These are phyloP conservation scores for Ascaphus truei DNA, from an alignment of 2,113 vertebrate species.

Conservation along the genomic window DNA sequence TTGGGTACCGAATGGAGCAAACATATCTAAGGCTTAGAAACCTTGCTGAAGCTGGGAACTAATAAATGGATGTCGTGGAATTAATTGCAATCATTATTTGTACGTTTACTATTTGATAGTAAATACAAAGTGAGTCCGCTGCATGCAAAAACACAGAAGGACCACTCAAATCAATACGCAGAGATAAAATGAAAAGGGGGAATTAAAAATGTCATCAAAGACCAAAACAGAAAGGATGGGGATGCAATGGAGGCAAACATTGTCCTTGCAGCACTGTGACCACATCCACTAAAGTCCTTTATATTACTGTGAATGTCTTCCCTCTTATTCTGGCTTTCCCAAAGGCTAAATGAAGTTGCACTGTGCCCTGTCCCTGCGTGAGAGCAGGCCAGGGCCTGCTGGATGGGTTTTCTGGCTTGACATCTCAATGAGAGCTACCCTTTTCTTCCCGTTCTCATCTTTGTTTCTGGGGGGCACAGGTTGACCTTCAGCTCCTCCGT, in stretches of 20 bases:
- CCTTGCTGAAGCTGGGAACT: neutral
- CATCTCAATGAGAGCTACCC: conserved; percentile 37
- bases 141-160: neutral
- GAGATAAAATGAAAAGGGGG: neutral
- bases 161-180: neutral
- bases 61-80: neutral
- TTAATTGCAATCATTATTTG: conserved; percentile 1
- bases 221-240: neutral
- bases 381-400: conserved; percentile 20
- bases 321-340: conserved; percentile 17
- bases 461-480: conserved; percentile 35
- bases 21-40: neutral
- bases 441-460: conserved; percentile 34
- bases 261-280: neutral
- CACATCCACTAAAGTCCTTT: conserved; percentile 20
- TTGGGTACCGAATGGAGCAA: neutral
- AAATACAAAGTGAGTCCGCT: neutral
- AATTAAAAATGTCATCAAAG: conserved; percentile 9
- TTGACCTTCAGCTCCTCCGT: conserved; percentile 33
- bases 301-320: conserved; percentile 26
- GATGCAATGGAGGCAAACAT: conserved; percentile 13
- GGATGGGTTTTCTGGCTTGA: conserved; percentile 33
- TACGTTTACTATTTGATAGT: neutral
- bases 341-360: conserved; percentile 38
- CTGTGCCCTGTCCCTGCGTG: conserved; percentile 35